Base-by-base conservation (phyloP, 2,888 invertebrate species). In the Sesamia inferens region DNA sequence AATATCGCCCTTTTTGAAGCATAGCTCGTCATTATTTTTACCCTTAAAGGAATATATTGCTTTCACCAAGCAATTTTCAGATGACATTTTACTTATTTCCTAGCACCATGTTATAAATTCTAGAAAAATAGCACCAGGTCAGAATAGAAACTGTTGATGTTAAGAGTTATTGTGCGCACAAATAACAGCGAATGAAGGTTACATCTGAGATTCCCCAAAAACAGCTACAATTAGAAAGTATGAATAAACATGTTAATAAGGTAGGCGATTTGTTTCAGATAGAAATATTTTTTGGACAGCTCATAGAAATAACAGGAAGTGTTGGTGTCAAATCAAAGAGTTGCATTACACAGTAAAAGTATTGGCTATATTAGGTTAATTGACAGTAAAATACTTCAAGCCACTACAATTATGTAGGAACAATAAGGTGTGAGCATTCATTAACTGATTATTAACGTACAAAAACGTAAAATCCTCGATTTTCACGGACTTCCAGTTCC, bases 11-110 rank as follows among this genome's bases (percentile, higher is more conserved):
- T 99, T 99, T 89, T 98, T 98, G 94, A 99, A 99, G 92, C 98
- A 98, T 85, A 99, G 95, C 97, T 99, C 99, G 96, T 99, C 99
- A 96, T 99, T 99, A 93, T 99, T 99, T 92, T 98, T 98, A 83
- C 99, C 99, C 95, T 98, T 98, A 94, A 99, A 99, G 76, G 98
- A 98, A 95, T 98, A 99, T 88, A 99, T 97, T 78, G 99, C 99
- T 94, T 98, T 98, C 71, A 99, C 99, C 90, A 98, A 96, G 89
- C 97, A 94, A 86, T 97, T 97, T 92, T 97, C 97, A 83, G 94
- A 91, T 81, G 97, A 94, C 97, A 97, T 97, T 88, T 93, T 95
- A 91, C 79, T 88, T 88, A 69, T 86, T 83, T 82, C 86, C 82
- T 89, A 90, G 88, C 91, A 94, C 90, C 94, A 95, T 95, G 89